phyloP scores from a whole-genome alignment of 2,888 invertebrate genomes.

The Drosophila bunnanda region DNA sequence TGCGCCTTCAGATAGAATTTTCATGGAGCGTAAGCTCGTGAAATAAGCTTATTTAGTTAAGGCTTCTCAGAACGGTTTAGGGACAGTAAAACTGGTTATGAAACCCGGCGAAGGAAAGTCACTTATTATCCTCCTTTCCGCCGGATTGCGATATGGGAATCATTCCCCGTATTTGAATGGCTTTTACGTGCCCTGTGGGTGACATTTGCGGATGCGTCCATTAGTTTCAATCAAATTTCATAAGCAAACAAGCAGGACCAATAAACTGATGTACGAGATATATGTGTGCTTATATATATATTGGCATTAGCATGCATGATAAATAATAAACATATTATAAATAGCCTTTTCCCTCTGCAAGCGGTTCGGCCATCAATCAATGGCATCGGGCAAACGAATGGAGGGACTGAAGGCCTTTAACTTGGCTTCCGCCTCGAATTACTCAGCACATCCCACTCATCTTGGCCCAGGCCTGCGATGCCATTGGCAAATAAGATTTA shows the following conservation, averaged over 20 bases:
- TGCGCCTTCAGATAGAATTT: conserved; percentile 28
- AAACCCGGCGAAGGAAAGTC: neutral
- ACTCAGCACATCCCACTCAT: conserved; percentile 54
- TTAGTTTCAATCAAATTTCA: conserved; percentile 76
- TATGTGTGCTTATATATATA: conserved; percentile 34
- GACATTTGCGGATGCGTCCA: conserved; percentile 63
- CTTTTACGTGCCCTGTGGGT: conserved; percentile 58
- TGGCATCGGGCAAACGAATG: conserved; percentile 34
- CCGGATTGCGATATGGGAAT: neutral
- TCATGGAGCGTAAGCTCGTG: conserved; percentile 1
- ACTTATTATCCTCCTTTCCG: conserved; percentile 1
- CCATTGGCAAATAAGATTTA: conserved; percentile 43
- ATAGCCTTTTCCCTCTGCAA: conserved; percentile 57
- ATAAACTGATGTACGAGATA: conserved; percentile 49
- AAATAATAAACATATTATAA: conserved; percentile 80
- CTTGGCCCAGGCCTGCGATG: conserved; percentile 8
- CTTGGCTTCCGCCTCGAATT: conserved; percentile 47
- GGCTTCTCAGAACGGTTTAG: conserved; percentile 11
- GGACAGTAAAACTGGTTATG: conserved; percentile 25
- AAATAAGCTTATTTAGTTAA: conserved; percentile 24
- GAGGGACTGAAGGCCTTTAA: conserved; percentile 25
- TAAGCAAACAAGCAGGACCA: conserved; percentile 67
- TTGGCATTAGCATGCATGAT: conserved; percentile 58
- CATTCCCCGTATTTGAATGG: conserved; percentile 39
- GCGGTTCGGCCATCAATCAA: conserved; percentile 68